Evolutionary conservation across 2,113 vertebrate species (phyloP).

Genomic region (Etheostoma cragini): DNA sequence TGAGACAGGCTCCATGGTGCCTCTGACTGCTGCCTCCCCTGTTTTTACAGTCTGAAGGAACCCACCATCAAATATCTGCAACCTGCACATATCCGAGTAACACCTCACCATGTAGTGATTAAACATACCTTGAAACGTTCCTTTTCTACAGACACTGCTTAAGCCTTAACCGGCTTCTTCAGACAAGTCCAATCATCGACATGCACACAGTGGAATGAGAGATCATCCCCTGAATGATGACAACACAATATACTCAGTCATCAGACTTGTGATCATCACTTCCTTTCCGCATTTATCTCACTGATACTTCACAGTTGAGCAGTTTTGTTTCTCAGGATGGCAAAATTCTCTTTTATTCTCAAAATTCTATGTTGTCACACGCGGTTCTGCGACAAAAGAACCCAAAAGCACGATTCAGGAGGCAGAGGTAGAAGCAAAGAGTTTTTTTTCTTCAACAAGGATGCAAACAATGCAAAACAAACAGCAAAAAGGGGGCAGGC

Average conservation of each 20-base stretch:
- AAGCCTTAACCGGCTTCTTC: background rate
- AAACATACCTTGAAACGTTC: background rate
- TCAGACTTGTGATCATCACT: background rate
- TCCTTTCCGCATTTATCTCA: conserved; percentile 16
- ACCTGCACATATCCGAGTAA: background rate
- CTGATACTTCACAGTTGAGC: background rate
- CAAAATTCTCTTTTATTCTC: background rate
- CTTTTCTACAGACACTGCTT: too few relatives aligned
- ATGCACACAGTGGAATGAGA: conserved; percentile 3
- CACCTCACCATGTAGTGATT: background rate
- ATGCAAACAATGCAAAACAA: too few relatives aligned
- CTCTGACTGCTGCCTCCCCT: conserved; percentile 82
- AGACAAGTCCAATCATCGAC: conserved; percentile 1
- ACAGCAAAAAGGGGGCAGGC: too few relatives aligned
- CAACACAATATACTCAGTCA: background rate
- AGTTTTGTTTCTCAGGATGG: background rate
- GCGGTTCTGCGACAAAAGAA: too few relatives aligned
- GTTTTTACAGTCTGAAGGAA: conserved; percentile 74
- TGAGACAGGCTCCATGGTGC: conserved; percentile 87
- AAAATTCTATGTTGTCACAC: background rate
- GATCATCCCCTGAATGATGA: conserved; percentile 28
- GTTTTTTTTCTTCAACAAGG: too few relatives aligned
- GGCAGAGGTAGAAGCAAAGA: too few relatives aligned
- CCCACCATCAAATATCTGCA: background rate
- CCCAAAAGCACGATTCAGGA: too few relatives aligned